These are phyloP conservation scores for Melangyna quadrimaculata DNA, from an alignment of 2,888 invertebrate genomes.

Conservation along the genomic window DNA sequence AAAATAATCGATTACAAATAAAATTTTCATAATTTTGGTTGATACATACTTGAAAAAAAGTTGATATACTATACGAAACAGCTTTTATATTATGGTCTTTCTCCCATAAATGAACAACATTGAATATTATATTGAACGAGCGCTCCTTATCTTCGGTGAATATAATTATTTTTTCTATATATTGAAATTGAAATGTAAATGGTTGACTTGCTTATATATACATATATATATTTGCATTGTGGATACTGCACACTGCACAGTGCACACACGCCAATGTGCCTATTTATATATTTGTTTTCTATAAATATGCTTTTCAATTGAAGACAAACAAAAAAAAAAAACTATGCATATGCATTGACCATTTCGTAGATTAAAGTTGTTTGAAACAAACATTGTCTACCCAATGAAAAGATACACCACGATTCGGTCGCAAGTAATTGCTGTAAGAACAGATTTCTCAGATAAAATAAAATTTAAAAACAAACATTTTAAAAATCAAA, in stretches of 20 bases:
- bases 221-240: conserved; percentile 9
- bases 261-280: neutral
- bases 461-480: neutral
- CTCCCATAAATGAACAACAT: neutral
- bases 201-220: neutral
- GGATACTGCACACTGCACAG: neutral
- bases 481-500: too few relatives aligned
- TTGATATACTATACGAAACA: too few relatives aligned
- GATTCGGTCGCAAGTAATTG: neutral
- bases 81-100: too few relatives aligned
- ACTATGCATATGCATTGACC: neutral
- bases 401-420: neutral
- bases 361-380: neutral
- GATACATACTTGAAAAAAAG: neutral
- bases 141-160: conserved; percentile 1
- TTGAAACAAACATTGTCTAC: neutral
- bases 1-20: neutral
- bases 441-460: neutral
- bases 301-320: conserved; percentile 13
- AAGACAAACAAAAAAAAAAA: neutral
- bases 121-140: neutral
- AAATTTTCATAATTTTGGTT: conserved; percentile 2
- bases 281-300: conserved; percentile 8
- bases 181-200: conserved; percentile 10
- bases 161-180: neutral